Percentiles rank a stretch among this genome's conserved stretches.
phyloP scores from a whole-genome alignment of 1,140 invertebrate species.

The Drosophila yakuba region DNA sequence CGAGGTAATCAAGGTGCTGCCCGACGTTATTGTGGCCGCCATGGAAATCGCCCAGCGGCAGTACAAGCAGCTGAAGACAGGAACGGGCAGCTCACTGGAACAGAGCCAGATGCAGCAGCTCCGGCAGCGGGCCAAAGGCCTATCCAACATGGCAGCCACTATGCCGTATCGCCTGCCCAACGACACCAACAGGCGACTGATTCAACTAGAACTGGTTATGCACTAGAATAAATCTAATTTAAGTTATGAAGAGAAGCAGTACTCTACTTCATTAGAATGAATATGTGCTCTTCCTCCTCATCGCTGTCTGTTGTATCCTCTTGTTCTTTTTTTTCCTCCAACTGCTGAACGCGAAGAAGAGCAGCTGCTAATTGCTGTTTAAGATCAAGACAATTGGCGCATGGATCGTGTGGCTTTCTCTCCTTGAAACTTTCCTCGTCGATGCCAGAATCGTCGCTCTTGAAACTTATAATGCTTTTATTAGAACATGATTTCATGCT shows the following conservation, averaged over 20 bases:
- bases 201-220: slow-evolving; percentile 98
- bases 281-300: slow-evolving; percentile 32
- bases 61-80: slow-evolving; percentile 86
- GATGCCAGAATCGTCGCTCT: slow-evolving; percentile 33
- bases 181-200: slow-evolving; percentile 96
- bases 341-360: slow-evolving; percentile 7
- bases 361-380: slow-evolving; percentile 18
- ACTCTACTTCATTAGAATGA: slow-evolving; percentile 30
- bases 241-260: not conserved
- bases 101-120: slow-evolving; percentile 89
- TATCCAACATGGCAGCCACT: slow-evolving; percentile 97
- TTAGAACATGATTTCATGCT: not conserved
- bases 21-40: slow-evolving; percentile 93
- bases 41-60: slow-evolving; percentile 94
- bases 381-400: slow-evolving; percentile 5
- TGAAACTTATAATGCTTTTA: not conserved
- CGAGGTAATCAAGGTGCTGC: slow-evolving; percentile 91
- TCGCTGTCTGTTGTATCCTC: not conserved
- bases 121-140: slow-evolving; percentile 92
- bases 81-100: slow-evolving; percentile 64
- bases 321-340: not conserved
- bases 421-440: slow-evolving; percentile 26
- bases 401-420: not conserved
- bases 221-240: slow-evolving; percentile 86
- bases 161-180: slow-evolving; percentile 97